Conservation (phyloP, 2,797 vertebrate species). For the Darevskia mixta region DNA sequence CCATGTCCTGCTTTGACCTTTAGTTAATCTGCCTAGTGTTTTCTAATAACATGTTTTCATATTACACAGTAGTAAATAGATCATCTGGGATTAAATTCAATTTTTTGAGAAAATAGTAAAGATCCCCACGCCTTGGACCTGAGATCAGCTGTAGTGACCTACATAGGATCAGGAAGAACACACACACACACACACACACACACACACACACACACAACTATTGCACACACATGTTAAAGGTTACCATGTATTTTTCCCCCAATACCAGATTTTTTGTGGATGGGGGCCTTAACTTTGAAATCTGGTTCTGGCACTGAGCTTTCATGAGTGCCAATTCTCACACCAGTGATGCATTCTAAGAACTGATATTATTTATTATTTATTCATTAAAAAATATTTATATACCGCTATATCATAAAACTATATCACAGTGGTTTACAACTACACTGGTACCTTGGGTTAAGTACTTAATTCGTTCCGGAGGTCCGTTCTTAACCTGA, state of each 20-base stretch:
- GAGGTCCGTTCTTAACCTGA: too few species aligned
- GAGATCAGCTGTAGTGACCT: not conserved
- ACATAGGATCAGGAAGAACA: not conserved
- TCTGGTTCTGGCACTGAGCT: not conserved
- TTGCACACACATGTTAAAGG: not conserved
- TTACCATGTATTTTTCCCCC: not conserved
- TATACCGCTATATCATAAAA: too few species aligned
- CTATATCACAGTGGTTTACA: too few species aligned
- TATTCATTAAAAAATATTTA: too few species aligned
- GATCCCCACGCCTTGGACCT: not conserved
- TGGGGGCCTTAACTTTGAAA: not conserved
- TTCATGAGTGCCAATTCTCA: not conserved
- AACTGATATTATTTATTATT: not conserved
- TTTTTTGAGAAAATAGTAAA: conserved; percentile 24
- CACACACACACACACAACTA: not conserved
- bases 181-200: not conserved
- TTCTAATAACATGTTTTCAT: conserved; percentile 8
- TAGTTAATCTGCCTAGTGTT: conserved; percentile 19
- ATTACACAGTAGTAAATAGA: conserved; percentile 5
- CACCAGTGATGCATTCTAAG: not conserved
- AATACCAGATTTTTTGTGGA: not conserved
- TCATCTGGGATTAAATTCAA: conserved; percentile 27
- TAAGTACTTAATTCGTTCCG: too few species aligned
- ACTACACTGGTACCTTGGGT: too few species aligned
- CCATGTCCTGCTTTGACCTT: conserved; percentile 18